phyloP scores from a whole-genome alignment of 1,140 invertebrate species.

The Drosophila bifasciata region DNA sequence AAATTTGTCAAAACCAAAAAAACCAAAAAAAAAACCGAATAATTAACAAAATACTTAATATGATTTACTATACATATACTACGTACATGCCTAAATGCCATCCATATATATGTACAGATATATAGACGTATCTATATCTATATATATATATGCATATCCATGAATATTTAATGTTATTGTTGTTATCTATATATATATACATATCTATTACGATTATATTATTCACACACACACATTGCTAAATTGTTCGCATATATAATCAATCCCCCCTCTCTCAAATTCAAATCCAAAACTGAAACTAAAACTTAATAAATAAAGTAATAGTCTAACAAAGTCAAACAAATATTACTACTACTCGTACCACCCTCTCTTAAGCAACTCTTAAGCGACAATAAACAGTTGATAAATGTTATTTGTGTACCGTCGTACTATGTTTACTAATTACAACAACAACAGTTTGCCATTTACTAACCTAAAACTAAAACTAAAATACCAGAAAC shows the following conservation, averaged over 20 bases:
- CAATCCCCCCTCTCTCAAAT: slow-evolving; percentile 67
- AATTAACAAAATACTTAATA: slow-evolving; percentile 81
- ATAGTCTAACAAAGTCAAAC: slow-evolving; percentile 75
- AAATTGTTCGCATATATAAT: slow-evolving; percentile 82
- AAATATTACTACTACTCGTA: slow-evolving; percentile 12
- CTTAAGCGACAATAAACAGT: slow-evolving; percentile 72
- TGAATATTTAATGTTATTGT: slow-evolving; percentile 83
- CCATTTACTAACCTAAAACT: slow-evolving; percentile 56
- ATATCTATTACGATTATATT: slow-evolving; percentile 80
- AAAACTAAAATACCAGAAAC: slow-evolving; percentile 33
- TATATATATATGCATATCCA: slow-evolving; percentile 80
- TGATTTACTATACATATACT: slow-evolving; percentile 83
- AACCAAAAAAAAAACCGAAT: slow-evolving; percentile 61
- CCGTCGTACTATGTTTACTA: slow-evolving; percentile 82
- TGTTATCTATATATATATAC: slow-evolving; percentile 77
- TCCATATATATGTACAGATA: slow-evolving; percentile 73
- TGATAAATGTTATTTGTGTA: slow-evolving; percentile 83
- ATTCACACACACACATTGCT: slow-evolving; percentile 81
- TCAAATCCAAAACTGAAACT: slow-evolving; percentile 58
- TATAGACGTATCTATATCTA: slow-evolving; percentile 60
- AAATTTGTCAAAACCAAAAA: slow-evolving; percentile 76
- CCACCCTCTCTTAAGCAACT: slow-evolving; percentile 27
- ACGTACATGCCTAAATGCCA: slow-evolving; percentile 69
- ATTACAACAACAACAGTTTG: slow-evolving; percentile 73
- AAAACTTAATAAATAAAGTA: slow-evolving; percentile 79